Conservation (phyloP, 2,888 invertebrate species). For the Cenopis cana region DNA sequence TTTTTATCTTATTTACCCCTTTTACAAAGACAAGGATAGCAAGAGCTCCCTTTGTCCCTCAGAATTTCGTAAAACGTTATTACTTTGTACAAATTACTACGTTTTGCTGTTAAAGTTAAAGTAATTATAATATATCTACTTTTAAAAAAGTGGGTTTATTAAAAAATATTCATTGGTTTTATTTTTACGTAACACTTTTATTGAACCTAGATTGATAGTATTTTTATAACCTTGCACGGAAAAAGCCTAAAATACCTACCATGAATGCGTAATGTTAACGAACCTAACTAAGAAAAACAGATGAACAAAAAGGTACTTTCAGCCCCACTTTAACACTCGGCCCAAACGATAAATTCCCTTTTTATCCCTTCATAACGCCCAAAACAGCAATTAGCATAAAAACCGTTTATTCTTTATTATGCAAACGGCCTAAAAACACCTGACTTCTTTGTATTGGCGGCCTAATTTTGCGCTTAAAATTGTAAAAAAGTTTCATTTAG, state of each 20-base stretch:
- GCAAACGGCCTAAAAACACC: constrained; percentile 47
- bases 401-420: constrained; percentile 53
- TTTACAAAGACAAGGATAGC: no score
- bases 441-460: constrained; percentile 46
- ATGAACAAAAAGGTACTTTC: constrained; percentile 40
- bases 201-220: no score
- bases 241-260: not conserved
- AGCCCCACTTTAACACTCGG: constrained; percentile 48
- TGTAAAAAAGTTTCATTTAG: constrained; percentile 41
- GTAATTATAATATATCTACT: no score
- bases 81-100: no score
- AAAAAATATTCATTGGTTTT: no score
- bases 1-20: no score
- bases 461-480: constrained; percentile 39
- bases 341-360: constrained; percentile 54
- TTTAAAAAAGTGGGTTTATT: no score
- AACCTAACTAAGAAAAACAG: constrained; percentile 36
- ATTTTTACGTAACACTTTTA: no score
- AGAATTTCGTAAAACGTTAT: no score
- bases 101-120: no score
- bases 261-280: constrained; percentile 37
- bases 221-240: no score
- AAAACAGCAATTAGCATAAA: constrained; percentile 58
- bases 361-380: constrained; percentile 57
- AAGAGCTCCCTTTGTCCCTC: no score